phyloP scores from a whole-genome alignment of 1,140 invertebrate genomes.

The Drosophila chauvacae region DNA sequence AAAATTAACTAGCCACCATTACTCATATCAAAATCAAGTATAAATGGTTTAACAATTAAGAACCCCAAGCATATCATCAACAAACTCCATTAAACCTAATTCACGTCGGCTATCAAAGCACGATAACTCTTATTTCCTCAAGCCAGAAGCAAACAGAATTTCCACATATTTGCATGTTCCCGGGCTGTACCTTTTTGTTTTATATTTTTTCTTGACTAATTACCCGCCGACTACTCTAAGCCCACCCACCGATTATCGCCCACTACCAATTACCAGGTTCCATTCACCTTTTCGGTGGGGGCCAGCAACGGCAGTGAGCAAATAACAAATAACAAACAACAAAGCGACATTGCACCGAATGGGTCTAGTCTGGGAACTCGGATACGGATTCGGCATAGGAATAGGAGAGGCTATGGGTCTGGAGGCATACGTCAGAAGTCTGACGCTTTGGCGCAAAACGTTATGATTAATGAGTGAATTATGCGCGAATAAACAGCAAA shows the following conservation, averaged over 20 bases:
- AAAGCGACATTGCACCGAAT: conserved; percentile 50
- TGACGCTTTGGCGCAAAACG: conserved; percentile 75
- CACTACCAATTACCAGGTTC: conserved; percentile 59
- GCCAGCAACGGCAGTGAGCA: conserved; percentile 15
- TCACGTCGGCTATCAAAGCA: conserved; percentile 15
- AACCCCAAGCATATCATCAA: neutral
- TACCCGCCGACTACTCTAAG: conserved; percentile 36
- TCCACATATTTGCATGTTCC: conserved; percentile 35
- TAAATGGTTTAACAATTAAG: neutral
- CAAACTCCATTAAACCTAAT: conserved; percentile 30
- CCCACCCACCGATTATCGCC: conserved; percentile 28
- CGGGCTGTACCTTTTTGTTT: conserved; percentile 4
- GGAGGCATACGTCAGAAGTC: conserved; percentile 65
- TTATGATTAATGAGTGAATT: conserved; percentile 83
- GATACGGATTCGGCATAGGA: conserved; percentile 21
- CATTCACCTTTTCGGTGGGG: conserved; percentile 58
- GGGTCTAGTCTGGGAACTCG: conserved; percentile 12
- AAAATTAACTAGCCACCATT: neutral
- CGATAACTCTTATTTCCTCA: conserved; percentile 15
- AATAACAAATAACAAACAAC: conserved; percentile 52
- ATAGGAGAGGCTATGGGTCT: conserved; percentile 22
- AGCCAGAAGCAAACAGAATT: conserved; percentile 8
- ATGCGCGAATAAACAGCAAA: conserved; percentile 82
- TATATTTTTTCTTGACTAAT: conserved; percentile 30
- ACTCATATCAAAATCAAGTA: neutral